phyloP scores from a whole-genome alignment of 1,140 invertebrate genomes.

The Apis florea region DNA sequence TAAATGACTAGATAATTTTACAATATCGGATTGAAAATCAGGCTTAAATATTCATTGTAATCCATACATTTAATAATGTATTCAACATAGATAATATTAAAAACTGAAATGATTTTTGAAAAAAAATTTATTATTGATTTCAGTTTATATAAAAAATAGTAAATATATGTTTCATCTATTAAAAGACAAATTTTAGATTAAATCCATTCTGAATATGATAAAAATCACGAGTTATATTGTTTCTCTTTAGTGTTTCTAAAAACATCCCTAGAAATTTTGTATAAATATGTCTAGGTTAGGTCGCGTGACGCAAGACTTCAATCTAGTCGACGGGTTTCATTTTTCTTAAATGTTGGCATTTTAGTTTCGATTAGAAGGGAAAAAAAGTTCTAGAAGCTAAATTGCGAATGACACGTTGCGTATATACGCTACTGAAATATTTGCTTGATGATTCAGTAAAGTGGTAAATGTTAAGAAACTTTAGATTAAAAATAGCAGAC shows the following conservation, averaged over 20 bases:
- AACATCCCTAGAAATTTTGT: constrained; percentile 29
- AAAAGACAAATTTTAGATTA: neutral
- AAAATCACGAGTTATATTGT: neutral
- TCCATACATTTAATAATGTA: neutral
- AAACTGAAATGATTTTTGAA: too few relatives aligned
- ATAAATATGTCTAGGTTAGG: constrained; percentile 27
- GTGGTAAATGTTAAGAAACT: constrained; percentile 27
- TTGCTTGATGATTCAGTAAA: constrained; percentile 39
- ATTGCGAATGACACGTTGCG: neutral
- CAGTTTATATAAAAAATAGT: neutral
- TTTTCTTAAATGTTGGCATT: constrained; percentile 40
- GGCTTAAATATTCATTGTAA: neutral
- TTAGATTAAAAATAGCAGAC: constrained; percentile 20
- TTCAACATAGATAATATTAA: neutral
- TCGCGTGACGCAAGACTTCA: constrained; percentile 31
- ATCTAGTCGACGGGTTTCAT: neutral
- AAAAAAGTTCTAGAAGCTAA: constrained; percentile 7
- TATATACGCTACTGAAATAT: constrained; percentile 32
- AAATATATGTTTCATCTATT: too few relatives aligned
- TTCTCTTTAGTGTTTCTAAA: neutral
- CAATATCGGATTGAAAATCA: neutral
- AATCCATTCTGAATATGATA: neutral
- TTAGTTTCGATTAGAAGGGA: neutral
- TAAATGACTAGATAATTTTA: neutral
- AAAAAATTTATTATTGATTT: neutral